phyloP scores from a whole-genome alignment of 2,888 invertebrate genomes.

The Neoaliturus tenellus region DNA sequence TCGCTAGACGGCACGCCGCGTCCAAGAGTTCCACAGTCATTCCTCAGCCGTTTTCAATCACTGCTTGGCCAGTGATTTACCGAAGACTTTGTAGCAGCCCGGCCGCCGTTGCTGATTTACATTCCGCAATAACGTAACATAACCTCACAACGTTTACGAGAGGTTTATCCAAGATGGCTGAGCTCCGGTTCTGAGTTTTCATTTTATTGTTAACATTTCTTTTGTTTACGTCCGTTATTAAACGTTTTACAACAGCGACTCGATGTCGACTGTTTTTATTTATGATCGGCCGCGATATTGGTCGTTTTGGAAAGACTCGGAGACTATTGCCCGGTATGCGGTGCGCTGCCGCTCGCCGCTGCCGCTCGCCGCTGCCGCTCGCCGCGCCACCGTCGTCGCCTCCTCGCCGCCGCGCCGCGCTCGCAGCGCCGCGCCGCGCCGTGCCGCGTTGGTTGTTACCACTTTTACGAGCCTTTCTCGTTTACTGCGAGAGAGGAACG shows the following conservation, averaged over 20 bases:
- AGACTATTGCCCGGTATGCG: not conserved
- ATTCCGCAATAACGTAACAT: slow-evolving; percentile 27
- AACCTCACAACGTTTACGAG: slow-evolving; percentile 19
- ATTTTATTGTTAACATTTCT: slow-evolving; percentile 38
- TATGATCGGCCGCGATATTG: slow-evolving; percentile 35
- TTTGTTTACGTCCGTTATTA: slow-evolving; percentile 45
- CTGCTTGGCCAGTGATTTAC: not conserved
- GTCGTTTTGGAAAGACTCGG: not conserved
- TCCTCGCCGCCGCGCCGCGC: not conserved
- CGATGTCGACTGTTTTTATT: slow-evolving; percentile 35
- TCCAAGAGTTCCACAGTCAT: not conserved
- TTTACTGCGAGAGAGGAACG: slow-evolving; percentile 23
- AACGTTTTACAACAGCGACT: slow-evolving; percentile 40
- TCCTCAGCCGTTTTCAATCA: slow-evolving; percentile 3
- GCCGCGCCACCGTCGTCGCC: not conserved
- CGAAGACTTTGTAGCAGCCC: slow-evolving; percentile 18
- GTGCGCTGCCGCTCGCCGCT: not conserved
- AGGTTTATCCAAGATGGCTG: slow-evolving; percentile 16
- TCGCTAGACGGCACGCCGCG: not conserved
- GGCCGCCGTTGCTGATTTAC: slow-evolving; percentile 11
- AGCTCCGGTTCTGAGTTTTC: slow-evolving; percentile 19
- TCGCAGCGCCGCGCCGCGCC: not conserved
- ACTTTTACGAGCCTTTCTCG: slow-evolving; percentile 25
- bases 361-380: not conserved
- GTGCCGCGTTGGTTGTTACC: not conserved